Evolutionary conservation across 30 jellyfish, hydroid and myxozoan genomes (phyloP).

Genomic region (Cassiopea andromeda): DNA sequence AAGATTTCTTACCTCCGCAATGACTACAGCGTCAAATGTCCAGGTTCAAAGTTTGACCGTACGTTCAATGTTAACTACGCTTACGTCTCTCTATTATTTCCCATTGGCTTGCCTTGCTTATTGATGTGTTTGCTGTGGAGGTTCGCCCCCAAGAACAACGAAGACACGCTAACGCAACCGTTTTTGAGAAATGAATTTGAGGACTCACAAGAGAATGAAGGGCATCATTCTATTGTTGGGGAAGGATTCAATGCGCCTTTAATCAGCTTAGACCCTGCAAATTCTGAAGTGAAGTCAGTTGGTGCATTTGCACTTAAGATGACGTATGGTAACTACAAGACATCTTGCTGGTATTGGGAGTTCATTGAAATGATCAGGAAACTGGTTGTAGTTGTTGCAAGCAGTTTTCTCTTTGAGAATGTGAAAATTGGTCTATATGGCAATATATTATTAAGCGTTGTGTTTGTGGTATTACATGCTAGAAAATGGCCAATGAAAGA

Average conservation of each 20-base stretch:
- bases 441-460: neutral
- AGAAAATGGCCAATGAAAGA: constrained; percentile 40
- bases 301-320: constrained; percentile 29
- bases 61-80: constrained; percentile 4
- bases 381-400: constrained; percentile 13
- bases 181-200: neutral
- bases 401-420: constrained; percentile 12
- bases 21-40: constrained; percentile 73
- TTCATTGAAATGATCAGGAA: constrained; percentile 40
- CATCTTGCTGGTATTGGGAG: constrained; percentile 60
- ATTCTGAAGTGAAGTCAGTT: neutral
- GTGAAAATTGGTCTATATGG: constrained; percentile 20
- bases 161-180: neutral
- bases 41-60: neutral
- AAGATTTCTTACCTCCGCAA: constrained; percentile 48
- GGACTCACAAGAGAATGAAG: neutral
- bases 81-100: constrained; percentile 36
- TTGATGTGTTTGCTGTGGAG: constrained; percentile 32
- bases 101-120: constrained; percentile 62
- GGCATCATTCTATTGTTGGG: neutral
- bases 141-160: constrained; percentile 10
- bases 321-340: constrained; percentile 37
- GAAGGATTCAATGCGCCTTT: neutral
- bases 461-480: constrained; percentile 52
- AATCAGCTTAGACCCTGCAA: neutral